Base-by-base conservation (phyloP, 2,113 vertebrate species). In the Plectropomus leopardus region DNA sequence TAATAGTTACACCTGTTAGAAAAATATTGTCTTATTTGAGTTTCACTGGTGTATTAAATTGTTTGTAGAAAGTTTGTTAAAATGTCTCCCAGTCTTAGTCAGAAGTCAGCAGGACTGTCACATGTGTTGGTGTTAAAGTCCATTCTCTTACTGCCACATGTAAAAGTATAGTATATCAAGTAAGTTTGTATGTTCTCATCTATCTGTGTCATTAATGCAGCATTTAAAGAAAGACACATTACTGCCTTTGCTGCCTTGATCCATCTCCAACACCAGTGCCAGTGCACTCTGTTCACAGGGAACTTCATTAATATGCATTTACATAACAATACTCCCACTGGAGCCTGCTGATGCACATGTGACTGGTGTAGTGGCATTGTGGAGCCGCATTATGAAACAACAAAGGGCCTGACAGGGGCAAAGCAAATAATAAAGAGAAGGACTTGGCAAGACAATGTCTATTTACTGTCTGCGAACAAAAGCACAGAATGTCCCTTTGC, bases 251-350 rank as follows among this genome's bases (percentile, higher is more conserved):
- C 44, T 68, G 60, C 57, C 7, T 48, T 76, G 23, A 84, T 69
- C 1, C 51, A 58, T 75, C 48, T 57, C 28, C 51, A 63, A 45
- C 73, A 78, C 51, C 45, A 54, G 72, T 73, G 67, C 58, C 81
- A 34, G 55, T 21, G 67, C 42, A 50, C 61, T 69, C 11, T 75
- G 71, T 78, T 72, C 72, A 68, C 50, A 74, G 74, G 78, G 76
- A 84, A 85, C 76, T 86, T 88, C 86, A 92, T 88, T 91, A 88
- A 84, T 88, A 79, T 30, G 24, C 67, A 91, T 93, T 90, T 86
- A 75, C 85, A 87, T 89, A 82, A 92, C 85, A 92, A 91, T 83
- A 21, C 40, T 81, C 45, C 73, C 88, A 73, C 63, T 78, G 80
- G 89, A 79, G 86, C 47, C 72, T 19, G 53, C 68, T 84, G 82